Conservation (phyloP, 2,888 invertebrate species). For the Thalpophila matura region DNA sequence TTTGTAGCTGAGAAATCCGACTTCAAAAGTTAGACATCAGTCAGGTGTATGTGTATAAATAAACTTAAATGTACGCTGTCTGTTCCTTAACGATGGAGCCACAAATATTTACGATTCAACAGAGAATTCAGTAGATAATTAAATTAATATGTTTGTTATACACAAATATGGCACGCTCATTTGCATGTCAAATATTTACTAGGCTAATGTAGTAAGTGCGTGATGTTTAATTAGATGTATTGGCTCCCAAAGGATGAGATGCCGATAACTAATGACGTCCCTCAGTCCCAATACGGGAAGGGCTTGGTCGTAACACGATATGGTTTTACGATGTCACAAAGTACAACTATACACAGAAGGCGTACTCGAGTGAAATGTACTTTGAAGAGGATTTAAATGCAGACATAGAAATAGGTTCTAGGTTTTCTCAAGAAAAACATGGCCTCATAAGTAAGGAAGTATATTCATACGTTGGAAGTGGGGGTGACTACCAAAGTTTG, state of each 20-base stretch:
- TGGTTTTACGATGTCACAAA: not conserved
- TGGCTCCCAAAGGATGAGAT: slow-evolving; percentile 30
- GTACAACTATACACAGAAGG: slow-evolving; percentile 1
- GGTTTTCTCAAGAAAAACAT: too few species aligned
- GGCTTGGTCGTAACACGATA: slow-evolving; percentile 31
- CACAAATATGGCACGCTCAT: slow-evolving; percentile 34
- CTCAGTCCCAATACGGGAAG: slow-evolving; percentile 36
- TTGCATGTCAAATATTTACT: slow-evolving; percentile 41
- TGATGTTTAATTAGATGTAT: slow-evolving; percentile 29
- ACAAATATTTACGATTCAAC: slow-evolving; percentile 29
- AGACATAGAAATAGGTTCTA: too few species aligned
- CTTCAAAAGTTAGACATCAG: too few species aligned
- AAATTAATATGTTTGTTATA: slow-evolving; percentile 43
- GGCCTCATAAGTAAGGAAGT: too few species aligned
- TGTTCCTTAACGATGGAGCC: slow-evolving; percentile 5
- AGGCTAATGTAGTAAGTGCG: slow-evolving; percentile 35
- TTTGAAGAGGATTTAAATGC: not conserved
- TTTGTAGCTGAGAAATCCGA: too few species aligned
- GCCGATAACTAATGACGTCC: slow-evolving; percentile 15
- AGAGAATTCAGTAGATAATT: slow-evolving; percentile 45
- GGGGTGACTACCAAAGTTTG: too few species aligned
- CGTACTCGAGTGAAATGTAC: not conserved
- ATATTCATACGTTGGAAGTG: too few species aligned
- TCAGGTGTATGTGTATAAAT: too few species aligned
- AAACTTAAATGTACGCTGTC: too few species aligned